These are phyloP conservation scores for Kryptopterus vitreolus DNA, from an alignment of 2,797 vertebrate species.

Conservation along the genomic window DNA sequence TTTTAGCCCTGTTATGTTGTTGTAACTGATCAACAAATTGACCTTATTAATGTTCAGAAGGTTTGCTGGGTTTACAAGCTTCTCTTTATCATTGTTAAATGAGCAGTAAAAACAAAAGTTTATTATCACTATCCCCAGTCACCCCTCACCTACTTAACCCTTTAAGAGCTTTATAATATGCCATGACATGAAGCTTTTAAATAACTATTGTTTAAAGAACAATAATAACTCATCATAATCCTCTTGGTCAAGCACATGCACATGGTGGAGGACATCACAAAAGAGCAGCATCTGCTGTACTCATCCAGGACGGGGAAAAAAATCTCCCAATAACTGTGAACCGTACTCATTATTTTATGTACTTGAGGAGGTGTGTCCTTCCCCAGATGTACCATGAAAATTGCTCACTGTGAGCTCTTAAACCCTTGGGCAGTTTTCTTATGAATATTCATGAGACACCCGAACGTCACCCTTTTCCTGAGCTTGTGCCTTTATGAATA, in stretches of 20 bases:
- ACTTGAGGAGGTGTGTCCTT: slow-evolving; percentile 49
- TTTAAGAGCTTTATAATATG: slow-evolving; percentile 44
- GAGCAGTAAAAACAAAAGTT: slow-evolving; percentile 32
- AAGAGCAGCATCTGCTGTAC: slow-evolving; percentile 54
- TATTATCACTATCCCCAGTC: slow-evolving; percentile 10
- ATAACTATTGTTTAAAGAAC: slow-evolving; percentile 53
- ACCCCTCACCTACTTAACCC: slow-evolving; percentile 31
- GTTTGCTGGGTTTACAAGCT: slow-evolving; percentile 13
- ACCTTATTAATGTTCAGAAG: slow-evolving; percentile 31
- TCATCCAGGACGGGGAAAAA: slow-evolving; percentile 36
- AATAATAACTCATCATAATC: slow-evolving; percentile 55
- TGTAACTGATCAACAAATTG: slow-evolving; percentile 34
- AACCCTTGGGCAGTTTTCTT: slow-evolving; percentile 55
- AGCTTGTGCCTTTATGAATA: slow-evolving; percentile 63
- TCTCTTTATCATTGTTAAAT: slow-evolving; percentile 46
- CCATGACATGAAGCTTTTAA: slow-evolving; percentile 51
- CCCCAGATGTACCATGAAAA: slow-evolving; percentile 57
- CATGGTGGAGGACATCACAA: slow-evolving; percentile 41
- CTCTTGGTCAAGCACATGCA: slow-evolving; percentile 46
- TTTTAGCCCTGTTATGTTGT: neutral
- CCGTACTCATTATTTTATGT: slow-evolving; percentile 53
- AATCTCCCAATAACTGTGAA: slow-evolving; percentile 32
- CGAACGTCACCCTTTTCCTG: slow-evolving; percentile 59
- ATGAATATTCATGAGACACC: slow-evolving; percentile 68
- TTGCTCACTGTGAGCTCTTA: slow-evolving; percentile 47